phyloP scores from a whole-genome alignment of 1,140 invertebrate species.

The Leptoteleia sp. region DNA sequence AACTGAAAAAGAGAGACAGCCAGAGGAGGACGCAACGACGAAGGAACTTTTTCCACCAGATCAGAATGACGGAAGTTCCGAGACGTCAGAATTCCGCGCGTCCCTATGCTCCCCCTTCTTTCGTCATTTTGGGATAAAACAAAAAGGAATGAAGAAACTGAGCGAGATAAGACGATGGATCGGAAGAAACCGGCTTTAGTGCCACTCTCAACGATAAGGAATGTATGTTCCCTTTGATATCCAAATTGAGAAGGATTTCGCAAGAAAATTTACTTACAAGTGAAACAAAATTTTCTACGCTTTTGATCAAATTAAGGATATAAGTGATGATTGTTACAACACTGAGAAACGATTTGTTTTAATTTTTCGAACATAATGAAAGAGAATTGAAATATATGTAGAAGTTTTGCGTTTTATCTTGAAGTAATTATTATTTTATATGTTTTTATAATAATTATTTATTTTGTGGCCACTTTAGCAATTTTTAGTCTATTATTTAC shows the following conservation, averaged over 20 bases:
- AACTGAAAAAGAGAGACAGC: conserved; percentile 35
- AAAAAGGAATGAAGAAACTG: conserved; percentile 34
- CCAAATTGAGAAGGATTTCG: conserved; percentile 1
- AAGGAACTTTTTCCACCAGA: conserved; percentile 64
- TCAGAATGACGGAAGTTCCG: conserved; percentile 68
- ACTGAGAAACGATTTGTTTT: no score
- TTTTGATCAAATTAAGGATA: no score
- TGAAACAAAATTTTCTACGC: no score
- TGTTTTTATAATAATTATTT: no score
- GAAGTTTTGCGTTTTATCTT: no score
- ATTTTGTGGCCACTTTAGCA: no score
- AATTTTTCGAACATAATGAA: no score
- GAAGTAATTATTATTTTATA: no score
- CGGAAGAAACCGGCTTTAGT: conserved; percentile 9
- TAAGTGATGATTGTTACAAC: no score
- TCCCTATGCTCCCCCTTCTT: conserved; percentile 45
- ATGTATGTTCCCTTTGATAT: conserved; percentile 15
- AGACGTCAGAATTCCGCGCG: conserved; percentile 59
- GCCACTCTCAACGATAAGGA: conserved; percentile 30
- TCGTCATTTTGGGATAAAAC: conserved; percentile 62
- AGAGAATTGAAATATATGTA: no score
- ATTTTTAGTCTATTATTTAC: no score
- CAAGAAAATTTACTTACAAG: background rate
- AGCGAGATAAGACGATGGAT: conserved; percentile 54
- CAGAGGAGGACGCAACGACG: conserved; percentile 40